phyloP scores from a whole-genome alignment of 2,797 vertebrate species.

The Hydrophis major region DNA sequence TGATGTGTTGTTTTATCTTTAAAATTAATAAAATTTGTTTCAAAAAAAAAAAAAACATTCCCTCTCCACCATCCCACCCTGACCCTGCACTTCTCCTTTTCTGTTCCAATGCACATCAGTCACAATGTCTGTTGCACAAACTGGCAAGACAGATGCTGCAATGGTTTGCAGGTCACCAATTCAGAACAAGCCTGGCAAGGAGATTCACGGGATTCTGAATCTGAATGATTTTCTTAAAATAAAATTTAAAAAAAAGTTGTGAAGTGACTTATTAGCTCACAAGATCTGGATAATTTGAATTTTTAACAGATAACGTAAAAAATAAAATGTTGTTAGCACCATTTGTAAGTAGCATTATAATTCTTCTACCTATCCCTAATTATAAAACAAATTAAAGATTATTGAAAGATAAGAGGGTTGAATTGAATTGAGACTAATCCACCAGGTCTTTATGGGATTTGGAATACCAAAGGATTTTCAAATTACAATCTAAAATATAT shows the following conservation, averaged over 20 bases:
- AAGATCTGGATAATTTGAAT: not conserved
- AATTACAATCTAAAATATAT: conserved; percentile 44
- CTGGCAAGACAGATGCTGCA: not conserved
- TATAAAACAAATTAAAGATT: conserved; percentile 19
- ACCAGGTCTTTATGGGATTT: conserved; percentile 49
- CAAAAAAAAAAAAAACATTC: too few species aligned
- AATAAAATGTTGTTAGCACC: conserved; percentile 18
- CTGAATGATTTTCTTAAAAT: not conserved
- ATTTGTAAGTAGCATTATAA: conserved; percentile 17
- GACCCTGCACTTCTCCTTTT: not conserved
- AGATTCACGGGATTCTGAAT: not conserved
- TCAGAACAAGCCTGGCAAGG: not conserved
- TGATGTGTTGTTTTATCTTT: too few species aligned
- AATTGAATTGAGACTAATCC: conserved; percentile 42
- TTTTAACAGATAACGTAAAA: conserved; percentile 23
- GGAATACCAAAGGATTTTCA: conserved; percentile 45
- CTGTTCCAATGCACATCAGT: not conserved
- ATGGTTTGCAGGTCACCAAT: not conserved
- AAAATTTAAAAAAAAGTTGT: not conserved
- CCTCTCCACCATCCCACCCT: not conserved
- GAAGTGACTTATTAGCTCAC: not conserved
- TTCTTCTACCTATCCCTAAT: conserved; percentile 28
- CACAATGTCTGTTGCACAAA: not conserved
- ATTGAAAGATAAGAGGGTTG: conserved; percentile 20
- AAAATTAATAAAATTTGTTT: too few species aligned